Evolutionary conservation across 2,797 vertebrate genomes (phyloP), one percentile per base, ranked within the genome.

Genomic region (Malurus splendens): DNA sequence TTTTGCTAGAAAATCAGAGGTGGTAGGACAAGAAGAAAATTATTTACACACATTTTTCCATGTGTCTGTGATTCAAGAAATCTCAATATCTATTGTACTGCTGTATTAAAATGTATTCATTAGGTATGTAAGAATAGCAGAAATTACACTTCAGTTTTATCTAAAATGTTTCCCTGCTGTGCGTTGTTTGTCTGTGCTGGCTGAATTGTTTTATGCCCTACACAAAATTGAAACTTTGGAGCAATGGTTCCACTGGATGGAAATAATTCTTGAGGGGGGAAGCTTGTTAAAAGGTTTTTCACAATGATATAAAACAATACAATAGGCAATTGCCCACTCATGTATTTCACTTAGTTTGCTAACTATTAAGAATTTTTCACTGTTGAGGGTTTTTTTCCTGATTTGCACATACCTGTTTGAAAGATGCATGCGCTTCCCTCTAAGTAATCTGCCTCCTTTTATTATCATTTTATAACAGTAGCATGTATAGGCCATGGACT

Each of bases 21-120:
- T 36, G n/a, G 42, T 82, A 66, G 18, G 45, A 60, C 15, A 48
- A 1, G 2, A 59, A 47, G 50, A 64, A 48, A 23, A 11, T 57
- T 32, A 33, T 90, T 90, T 67, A 25, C 22, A 19, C 3, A 32
- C 14, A 74, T 32, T 75, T 74, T 92, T 92, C 42, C 15, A 1
- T 47, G 25, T 56, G 32, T 27, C 50, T 87, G 39, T 12, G 5
- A 71, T 89, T 96, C 44, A 92, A 92, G 56, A 82, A 93, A 94
- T 85, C 52, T 70, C 38, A 28, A 3, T 59, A 41, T 84, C 68
- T 82, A 57, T 44, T 89, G 78, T 92, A 56, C 57, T 89, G 27
- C 23, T 92, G 54, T 93, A 95, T 93, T 94, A 93, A 95, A 95
- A 60, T 75, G 18, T 19, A 91, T 96, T 96, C 32, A 77, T 94